These are phyloP conservation scores for Acanthoscelides obtectus DNA, from an alignment of 2,888 invertebrate genomes.

Conservation along the genomic window DNA sequence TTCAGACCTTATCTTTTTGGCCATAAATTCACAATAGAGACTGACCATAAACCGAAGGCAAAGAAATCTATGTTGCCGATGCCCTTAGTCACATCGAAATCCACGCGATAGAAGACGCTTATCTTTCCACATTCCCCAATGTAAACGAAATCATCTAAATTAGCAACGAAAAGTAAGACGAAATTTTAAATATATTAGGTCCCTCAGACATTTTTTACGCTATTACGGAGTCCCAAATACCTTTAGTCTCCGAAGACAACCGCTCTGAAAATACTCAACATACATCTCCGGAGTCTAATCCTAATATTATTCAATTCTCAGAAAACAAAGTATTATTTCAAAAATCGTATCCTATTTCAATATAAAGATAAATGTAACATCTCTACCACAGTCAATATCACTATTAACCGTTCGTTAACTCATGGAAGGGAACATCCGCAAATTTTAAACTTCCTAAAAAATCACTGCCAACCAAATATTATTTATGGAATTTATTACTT, in stretches of 20 bases:
- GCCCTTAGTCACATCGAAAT: slow-evolving; percentile 8
- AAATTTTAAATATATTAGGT: neutral
- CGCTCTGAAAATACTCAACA: neutral
- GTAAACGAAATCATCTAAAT: neutral
- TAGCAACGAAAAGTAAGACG: neutral
- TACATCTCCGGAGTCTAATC: neutral
- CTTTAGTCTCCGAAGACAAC: neutral
- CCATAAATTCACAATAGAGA: slow-evolving; percentile 10
- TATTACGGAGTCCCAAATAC: no score
- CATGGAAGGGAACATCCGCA: neutral
- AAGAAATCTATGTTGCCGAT: slow-evolving; percentile 13
- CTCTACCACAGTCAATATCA: neutral
- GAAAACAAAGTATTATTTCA: neutral
- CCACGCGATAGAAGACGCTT: neutral
- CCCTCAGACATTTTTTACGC: neutral
- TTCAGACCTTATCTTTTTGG: slow-evolving; percentile 9
- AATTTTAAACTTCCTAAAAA: neutral
- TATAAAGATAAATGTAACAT: neutral
- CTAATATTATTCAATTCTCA: neutral
- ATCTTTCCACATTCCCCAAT: neutral
- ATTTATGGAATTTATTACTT: neutral
- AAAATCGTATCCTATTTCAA: neutral
- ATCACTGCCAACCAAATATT: neutral
- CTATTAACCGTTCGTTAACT: neutral
- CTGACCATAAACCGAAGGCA: slow-evolving; percentile 24